A percentile compares a stretch with the other conserved stretches of the same genome.
Evolutionary conservation across 2,797 vertebrate genomes (phyloP).

Genomic region (Tamandua tetradactyla): DNA sequence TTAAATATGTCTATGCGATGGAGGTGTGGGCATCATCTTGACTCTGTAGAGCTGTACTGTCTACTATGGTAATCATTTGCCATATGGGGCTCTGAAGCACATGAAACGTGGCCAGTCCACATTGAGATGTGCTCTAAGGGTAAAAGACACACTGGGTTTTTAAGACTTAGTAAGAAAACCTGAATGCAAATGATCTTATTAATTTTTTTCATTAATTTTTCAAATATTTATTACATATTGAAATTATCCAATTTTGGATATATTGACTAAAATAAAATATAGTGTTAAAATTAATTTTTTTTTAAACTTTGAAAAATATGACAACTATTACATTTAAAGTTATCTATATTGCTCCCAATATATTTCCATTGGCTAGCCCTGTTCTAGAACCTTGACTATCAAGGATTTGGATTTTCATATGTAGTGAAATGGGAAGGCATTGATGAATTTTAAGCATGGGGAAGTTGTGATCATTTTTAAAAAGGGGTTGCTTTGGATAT

Average conservation of each 20-base stretch:
- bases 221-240: neutral
- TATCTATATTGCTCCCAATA: neutral
- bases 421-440: neutral
- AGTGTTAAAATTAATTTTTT: neutral
- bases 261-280: neutral
- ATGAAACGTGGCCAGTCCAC: neutral
- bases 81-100: neutral
- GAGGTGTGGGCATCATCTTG: neutral
- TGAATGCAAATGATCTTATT: neutral
- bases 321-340: neutral
- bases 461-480: neutral
- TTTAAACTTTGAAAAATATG: conserved; percentile 8
- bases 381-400: neutral
- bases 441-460: neutral
- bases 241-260: conserved; percentile 7
- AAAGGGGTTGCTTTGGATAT: neutral
- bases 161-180: neutral
- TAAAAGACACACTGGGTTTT: neutral
- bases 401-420: conserved; percentile 29
- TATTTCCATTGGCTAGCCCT: neutral
- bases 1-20: neutral
- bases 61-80: neutral
- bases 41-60: neutral
- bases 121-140: neutral
- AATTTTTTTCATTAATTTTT: neutral